A percentile compares a stretch with the other conserved stretches of the same genome.
Evolutionary conservation across 1,140 invertebrate species (phyloP).

Genomic region (Heliconius himera): DNA sequence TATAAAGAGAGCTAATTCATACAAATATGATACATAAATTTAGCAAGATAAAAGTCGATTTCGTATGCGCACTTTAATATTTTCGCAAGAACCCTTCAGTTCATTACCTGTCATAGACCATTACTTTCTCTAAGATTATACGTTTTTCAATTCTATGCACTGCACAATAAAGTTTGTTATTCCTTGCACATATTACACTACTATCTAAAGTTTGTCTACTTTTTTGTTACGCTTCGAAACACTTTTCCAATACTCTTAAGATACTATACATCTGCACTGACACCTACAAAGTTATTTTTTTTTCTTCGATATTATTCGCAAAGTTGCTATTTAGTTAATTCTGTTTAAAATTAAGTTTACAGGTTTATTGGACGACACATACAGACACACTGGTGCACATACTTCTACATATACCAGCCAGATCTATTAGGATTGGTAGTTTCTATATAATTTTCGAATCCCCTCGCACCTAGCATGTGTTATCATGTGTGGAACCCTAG

Average conservation of each 20-base stretch:
- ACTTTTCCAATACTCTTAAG: slow-evolving; percentile 61
- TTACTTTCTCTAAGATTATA: slow-evolving; percentile 62
- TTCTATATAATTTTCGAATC: slow-evolving; percentile 41
- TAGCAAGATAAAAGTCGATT: slow-evolving; percentile 45
- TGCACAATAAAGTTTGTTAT: slow-evolving; percentile 76
- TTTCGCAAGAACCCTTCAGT: slow-evolving; percentile 54
- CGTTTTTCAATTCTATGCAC: slow-evolving; percentile 74
- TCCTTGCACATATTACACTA: slow-evolving; percentile 72
- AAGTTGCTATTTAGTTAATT: slow-evolving; percentile 40
- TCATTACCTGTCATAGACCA: slow-evolving; percentile 64
- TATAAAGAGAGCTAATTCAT: slow-evolving; percentile 21
- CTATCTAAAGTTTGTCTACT: slow-evolving; percentile 61
- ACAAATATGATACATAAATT: slow-evolving; percentile 47
- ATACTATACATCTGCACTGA: slow-evolving; percentile 62
- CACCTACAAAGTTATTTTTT: slow-evolving; percentile 57
- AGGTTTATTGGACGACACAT: slow-evolving; percentile 54
- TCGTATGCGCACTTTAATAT: slow-evolving; percentile 59
- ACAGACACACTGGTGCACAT: slow-evolving; percentile 76
- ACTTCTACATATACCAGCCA: slow-evolving; percentile 80
- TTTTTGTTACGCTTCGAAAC: slow-evolving; percentile 69
- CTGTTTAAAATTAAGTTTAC: slow-evolving; percentile 31
- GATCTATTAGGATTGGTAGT: slow-evolving; percentile 60
- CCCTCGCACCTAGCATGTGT: slow-evolving; percentile 52
- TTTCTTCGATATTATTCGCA: slow-evolving; percentile 44
- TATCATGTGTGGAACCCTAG: slow-evolving; percentile 30